Evolutionary conservation across 1,140 invertebrate genomes (phyloP).

Genomic region (Triops longicaudatus): DNA sequence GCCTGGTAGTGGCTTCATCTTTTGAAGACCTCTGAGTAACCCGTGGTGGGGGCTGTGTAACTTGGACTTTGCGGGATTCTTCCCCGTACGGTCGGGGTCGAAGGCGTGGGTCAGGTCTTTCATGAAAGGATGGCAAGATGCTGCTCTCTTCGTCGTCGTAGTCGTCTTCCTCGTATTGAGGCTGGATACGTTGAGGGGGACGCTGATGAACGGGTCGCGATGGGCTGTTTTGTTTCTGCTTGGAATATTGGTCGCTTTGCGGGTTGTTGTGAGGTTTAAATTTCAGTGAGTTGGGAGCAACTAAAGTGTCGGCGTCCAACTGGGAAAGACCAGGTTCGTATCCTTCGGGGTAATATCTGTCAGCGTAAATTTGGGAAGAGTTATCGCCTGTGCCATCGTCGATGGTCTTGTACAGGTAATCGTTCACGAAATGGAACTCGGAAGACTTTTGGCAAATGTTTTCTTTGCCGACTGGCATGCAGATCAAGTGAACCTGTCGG

Average conservation of each 20-base stretch:
- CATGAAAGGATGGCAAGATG: neutral
- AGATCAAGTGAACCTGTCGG: conserved; percentile 74
- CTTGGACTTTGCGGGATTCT: neutral
- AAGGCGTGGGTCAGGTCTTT: neutral
- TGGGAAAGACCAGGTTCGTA: conserved; percentile 30
- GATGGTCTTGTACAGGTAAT: conserved; percentile 80
- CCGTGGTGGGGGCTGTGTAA: neutral
- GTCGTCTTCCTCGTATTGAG: neutral
- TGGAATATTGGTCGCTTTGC: neutral
- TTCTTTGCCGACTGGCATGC: conserved; percentile 79
- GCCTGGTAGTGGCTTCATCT: neutral
- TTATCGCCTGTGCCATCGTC: conserved; percentile 71
- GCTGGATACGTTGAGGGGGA: neutral
- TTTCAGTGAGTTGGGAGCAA: neutral
- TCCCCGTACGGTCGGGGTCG: neutral
- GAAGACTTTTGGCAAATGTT: conserved; percentile 82
- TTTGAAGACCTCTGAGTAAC: neutral
- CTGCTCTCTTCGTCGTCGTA: neutral
- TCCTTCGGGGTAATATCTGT: conserved; percentile 49
- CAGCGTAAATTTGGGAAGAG: conserved; percentile 71
- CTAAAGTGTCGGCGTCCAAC: conserved; percentile 20
- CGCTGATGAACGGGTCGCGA: neutral
- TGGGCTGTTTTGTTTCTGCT: neutral
- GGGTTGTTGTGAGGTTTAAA: neutral
- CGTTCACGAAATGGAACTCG: conserved; percentile 85